Base-by-base conservation (phyloP, 2,888 invertebrate genomes). In the Crocallis elinguaria region DNA sequence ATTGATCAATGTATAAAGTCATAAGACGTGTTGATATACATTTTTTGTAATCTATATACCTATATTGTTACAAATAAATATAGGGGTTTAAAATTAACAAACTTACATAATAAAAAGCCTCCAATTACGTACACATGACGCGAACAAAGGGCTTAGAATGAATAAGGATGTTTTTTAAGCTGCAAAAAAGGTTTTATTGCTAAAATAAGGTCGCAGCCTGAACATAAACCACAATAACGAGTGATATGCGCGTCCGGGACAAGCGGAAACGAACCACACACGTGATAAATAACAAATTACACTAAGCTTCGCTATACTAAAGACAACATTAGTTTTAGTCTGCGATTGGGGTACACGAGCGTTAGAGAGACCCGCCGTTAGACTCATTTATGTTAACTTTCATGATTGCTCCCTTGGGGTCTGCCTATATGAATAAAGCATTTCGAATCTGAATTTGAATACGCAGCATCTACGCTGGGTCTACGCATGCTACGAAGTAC, bases 181-280 rank as follows among this genome's bases (percentile, higher is more conserved):
- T 13, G 21, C 30, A 32, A 32, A 32, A 32, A 12, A 12, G n/a
- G 21, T 6, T 32, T 42, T 23, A 32, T 14, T 21, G 32, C 21
- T n/a, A n/a, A 23, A 23, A 32, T 32, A 42, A 42, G 32, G 42
- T 14, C 42, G n/a, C 11, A n/a, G 14, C 21, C 42, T 11, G 16
- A 14, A 12, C 32, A 21, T 42, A 42, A 41, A 30, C 21, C 42
- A 32, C 29, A 32, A 13, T 32, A 42, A 42, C 30, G 42, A n/a
- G 25, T n/a, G 9, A 2, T 25, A n/a, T 25, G 25, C 25, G 9
- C 9, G 25, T 1, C 3, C 2, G 25, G 25, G 8, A 23, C 6
- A 23, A 23, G 9, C 25, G 25, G 25, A 25, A 9, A n/a, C 7
- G 3, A 25, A n/a, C 25, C 8, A 7, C 9, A n/a, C 25, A n/a